Evolutionary conservation across 2,888 invertebrate species (phyloP), one percentile per base, ranked within the genome.

Genomic region (Tachina lurida): DNA sequence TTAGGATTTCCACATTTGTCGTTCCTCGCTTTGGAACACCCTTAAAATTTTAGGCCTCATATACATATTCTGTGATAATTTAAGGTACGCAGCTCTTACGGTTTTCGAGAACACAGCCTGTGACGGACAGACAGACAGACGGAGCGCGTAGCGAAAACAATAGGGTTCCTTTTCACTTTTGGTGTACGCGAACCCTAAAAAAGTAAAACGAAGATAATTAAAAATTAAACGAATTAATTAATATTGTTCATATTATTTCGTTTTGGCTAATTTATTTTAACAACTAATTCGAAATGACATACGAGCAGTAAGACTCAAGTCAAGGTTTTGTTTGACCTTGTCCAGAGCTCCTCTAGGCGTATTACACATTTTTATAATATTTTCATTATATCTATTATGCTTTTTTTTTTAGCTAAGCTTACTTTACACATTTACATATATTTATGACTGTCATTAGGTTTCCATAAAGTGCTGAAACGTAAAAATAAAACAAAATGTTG

Each of bases 401-500:
- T 12, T 65, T 31, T 65, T 31, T 56, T 65, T 45, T 63, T 1
- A 31, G 31, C 31, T 31, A 43, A 19, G 31, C 47, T 68, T 19
- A 47, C 9, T 39, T 68, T 19, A 47, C 9, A 31, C 60, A 19
- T 67, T 47, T 49, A 31, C 49, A 67, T 58, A 31, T 58, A 67
- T 58, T 56, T 22, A 63, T 31, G 73, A n/a, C 54, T 74, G 68
- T 56, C 84, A 70, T 78, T 78, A 63, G 17, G n/a, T 70, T 63
- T 63, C 47, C 47, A 63, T 70, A 43, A 79, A 68, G 65, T 54
- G 74, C 47, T 54, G 54, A 73, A 74, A 77, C 56, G 31, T 12
- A 62, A 2, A 22, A 49, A 43, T 49, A 9, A 54, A 2, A 22
- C 41, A 31, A 56, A 41, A 7, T 5, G 17, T 10, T 39, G 22